Percentiles rank a stretch among this genome's conserved stretches.
Conservation (phyloP, 1,140 invertebrate genomes). For the Ostrea denselamellosa region DNA sequence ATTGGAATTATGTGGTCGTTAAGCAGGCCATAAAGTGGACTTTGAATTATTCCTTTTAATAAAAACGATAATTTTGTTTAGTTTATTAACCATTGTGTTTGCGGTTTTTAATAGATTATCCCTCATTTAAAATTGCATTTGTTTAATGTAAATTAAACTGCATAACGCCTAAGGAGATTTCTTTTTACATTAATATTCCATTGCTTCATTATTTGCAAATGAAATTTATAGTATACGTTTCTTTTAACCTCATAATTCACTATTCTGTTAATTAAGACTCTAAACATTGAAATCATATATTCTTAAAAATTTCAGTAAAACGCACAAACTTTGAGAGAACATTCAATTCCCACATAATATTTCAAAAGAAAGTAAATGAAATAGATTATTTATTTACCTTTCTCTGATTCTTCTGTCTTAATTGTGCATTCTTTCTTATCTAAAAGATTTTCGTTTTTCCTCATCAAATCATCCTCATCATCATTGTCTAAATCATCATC, state of each 20-base stretch:
- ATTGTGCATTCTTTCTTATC: not conserved
- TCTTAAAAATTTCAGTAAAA: too few species aligned
- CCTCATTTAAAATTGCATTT: not conserved
- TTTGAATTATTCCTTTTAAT: not conserved
- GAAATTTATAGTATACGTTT: not conserved
- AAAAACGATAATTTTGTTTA: not conserved
- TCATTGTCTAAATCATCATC: constrained; percentile 62
- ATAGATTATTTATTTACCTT: constrained; percentile 6
- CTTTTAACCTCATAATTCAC: not conserved
- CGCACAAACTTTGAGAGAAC: too few species aligned
- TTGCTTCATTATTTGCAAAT: not conserved
- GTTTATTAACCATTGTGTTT: not conserved
- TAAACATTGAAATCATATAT: too few species aligned
- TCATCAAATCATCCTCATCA: constrained; percentile 51
- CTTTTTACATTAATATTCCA: not conserved
- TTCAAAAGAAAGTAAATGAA: not conserved
- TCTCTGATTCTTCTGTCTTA: not conserved
- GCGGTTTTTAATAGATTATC: not conserved
- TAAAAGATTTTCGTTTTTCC: not conserved
- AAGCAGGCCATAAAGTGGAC: not conserved
- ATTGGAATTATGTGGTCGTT: constrained; percentile 4
- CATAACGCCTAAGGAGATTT: not conserved
- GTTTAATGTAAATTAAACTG: constrained; percentile 3
- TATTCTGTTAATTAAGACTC: too few species aligned
- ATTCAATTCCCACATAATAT: too few species aligned